These are phyloP conservation scores for Tragelaphus eurycerus DNA, from an alignment of 2,797 vertebrate genomes.

Conservation along the genomic window DNA sequence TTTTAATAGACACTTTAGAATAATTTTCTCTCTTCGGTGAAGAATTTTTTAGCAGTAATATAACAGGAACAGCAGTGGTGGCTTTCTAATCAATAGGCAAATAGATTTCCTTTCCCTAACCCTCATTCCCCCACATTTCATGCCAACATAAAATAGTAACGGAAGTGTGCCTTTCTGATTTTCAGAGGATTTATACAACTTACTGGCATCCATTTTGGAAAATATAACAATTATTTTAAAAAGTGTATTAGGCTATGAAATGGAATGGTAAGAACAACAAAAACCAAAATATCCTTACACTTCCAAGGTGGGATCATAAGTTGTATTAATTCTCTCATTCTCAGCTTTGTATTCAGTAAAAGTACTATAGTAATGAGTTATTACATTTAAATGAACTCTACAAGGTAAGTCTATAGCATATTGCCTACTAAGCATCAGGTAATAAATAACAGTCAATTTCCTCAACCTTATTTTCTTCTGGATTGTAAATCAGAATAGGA, in stretches of 20 bases:
- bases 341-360: neutral
- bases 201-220: neutral
- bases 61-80: neutral
- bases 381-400: neutral
- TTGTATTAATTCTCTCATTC: neutral
- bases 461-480: neutral
- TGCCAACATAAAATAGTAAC: neutral
- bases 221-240: neutral
- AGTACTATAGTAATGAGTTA: neutral
- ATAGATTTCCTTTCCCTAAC: neutral
- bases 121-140: neutral
- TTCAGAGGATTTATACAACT: neutral
- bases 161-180: neutral
- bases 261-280: neutral
- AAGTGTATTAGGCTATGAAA: neutral
- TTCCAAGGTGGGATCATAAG: neutral
- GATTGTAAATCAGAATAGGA: neutral
- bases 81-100: neutral
- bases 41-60: neutral
- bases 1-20: slow-evolving; percentile 15
- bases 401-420: neutral
- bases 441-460: neutral
- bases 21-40: neutral
- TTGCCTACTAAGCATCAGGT: neutral
- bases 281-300: neutral